These are phyloP conservation scores for Equus quagga DNA, from an alignment of 2,113 vertebrate genomes.

Conservation along the genomic window DNA sequence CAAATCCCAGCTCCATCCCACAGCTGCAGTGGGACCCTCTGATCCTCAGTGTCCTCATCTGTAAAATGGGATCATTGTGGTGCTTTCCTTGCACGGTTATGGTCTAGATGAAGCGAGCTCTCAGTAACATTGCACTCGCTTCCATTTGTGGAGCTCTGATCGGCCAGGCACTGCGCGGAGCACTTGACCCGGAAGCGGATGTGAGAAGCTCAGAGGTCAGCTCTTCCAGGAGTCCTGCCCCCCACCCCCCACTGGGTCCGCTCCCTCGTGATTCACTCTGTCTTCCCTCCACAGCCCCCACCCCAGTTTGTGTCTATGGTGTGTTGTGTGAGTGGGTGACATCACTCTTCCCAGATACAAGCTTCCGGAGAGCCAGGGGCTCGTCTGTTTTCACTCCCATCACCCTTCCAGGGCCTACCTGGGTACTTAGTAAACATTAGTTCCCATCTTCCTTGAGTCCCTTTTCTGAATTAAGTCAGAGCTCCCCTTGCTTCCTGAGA, in stretches of 20 bases:
- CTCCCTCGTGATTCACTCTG: accelerated
- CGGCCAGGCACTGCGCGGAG: not conserved
- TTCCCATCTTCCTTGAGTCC: conserved; percentile 36
- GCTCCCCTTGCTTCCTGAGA: not conserved
- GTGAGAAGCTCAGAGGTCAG: not conserved
- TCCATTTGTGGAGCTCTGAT: not conserved
- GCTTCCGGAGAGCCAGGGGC: not conserved
- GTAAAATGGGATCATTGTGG: not conserved
- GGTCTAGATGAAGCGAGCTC: not conserved
- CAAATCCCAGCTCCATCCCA: not conserved
- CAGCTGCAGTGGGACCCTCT: not conserved
- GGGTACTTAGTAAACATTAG: conserved; percentile 15
- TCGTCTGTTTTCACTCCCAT: not conserved
- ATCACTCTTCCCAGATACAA: not conserved
- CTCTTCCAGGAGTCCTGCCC: not conserved
- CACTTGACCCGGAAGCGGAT: not conserved
- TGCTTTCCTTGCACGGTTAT: not conserved
- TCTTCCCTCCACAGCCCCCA: not conserved
- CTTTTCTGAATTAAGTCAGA: not conserved
- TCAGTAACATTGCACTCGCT: not conserved
- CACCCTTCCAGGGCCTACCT: not conserved
- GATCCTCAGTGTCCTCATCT: not conserved
- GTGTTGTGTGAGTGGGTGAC: not conserved
- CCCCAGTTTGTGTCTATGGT: not conserved
- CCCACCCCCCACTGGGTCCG: accelerated